phyloP scores from a whole-genome alignment of 2,888 invertebrate species.

The Priocnemis perturbator region DNA sequence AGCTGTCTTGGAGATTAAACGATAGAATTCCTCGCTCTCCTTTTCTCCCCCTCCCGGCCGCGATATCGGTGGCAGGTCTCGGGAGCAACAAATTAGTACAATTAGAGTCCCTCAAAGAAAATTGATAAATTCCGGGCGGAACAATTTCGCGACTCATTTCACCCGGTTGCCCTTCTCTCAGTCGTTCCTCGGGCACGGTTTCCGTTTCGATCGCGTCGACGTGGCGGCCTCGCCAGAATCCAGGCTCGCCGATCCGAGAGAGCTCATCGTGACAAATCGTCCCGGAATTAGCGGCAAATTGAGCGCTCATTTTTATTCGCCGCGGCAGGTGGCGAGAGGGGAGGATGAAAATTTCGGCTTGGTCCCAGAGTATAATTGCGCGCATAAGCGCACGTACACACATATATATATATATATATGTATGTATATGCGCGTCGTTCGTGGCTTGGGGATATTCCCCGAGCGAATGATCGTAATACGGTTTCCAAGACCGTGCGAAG shows the following conservation, averaged over 20 bases:
- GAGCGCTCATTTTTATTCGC: conserved; percentile 63
- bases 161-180: conserved; percentile 52
- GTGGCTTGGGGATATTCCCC: conserved; percentile 7
- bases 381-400: no score
- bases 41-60: conserved; percentile 44
- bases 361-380: neutral
- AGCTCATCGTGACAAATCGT: conserved; percentile 57
- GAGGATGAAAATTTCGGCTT: neutral
- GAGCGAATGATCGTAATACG: conserved; percentile 49
- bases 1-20: conserved; percentile 67
- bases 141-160: conserved; percentile 75
- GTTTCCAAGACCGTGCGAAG: conserved; percentile 60
- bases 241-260: conserved; percentile 25
- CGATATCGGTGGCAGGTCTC: conserved; percentile 41
- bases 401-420: no score
- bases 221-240: conserved; percentile 23
- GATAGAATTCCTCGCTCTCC: conserved; percentile 65
- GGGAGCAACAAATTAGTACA: conserved; percentile 74
- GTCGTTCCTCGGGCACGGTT: conserved; percentile 29
- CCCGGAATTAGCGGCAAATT: conserved; percentile 62
- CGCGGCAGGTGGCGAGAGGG: neutral
- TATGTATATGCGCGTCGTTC: neutral
- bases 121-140: conserved; percentile 75
- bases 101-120: conserved; percentile 75
- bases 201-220: conserved; percentile 20